These are phyloP conservation scores for Scaptomyza caliginosa DNA, from an alignment of 2,888 invertebrate species.

Conservation along the genomic window DNA sequence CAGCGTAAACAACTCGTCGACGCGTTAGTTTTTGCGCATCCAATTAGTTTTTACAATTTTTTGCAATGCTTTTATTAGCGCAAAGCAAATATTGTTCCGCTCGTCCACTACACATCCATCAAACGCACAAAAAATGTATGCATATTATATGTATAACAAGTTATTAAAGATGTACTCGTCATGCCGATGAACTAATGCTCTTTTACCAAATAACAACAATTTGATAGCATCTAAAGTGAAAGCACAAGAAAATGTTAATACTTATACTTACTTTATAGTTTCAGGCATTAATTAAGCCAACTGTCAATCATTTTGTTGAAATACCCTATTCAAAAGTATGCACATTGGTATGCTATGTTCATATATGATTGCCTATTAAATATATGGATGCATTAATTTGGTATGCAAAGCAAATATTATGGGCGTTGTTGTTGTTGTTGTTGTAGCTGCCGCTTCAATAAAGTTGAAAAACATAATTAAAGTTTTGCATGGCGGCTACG, in stretches of 20 bases:
- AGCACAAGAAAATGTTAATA: not conserved
- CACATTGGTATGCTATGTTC: conserved; percentile 2
- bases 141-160: conserved; percentile 4
- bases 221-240: not conserved
- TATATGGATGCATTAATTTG: conserved; percentile 10
- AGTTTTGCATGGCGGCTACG: conserved; percentile 51
- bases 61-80: conserved; percentile 65
- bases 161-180: not conserved
- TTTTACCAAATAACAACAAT: not conserved
- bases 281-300: not conserved
- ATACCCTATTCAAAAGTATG: not conserved
- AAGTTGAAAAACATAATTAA: conserved; percentile 76
- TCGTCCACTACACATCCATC: conserved; percentile 54
- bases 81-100: conserved; percentile 67
- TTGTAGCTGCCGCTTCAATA: conserved; percentile 48
- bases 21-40: conserved; percentile 65
- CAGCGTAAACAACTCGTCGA: conserved; percentile 8
- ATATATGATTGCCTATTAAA: conserved; percentile 9
- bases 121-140: conserved; percentile 28
- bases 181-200: not conserved
- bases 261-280: not conserved
- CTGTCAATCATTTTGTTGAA: not conserved
- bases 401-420: conserved; percentile 39
- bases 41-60: conserved; percentile 69
- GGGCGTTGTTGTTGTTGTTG: conserved; percentile 5